Conservation (phyloP, 2,888 invertebrate species). For the Aphodius sticticus region DNA sequence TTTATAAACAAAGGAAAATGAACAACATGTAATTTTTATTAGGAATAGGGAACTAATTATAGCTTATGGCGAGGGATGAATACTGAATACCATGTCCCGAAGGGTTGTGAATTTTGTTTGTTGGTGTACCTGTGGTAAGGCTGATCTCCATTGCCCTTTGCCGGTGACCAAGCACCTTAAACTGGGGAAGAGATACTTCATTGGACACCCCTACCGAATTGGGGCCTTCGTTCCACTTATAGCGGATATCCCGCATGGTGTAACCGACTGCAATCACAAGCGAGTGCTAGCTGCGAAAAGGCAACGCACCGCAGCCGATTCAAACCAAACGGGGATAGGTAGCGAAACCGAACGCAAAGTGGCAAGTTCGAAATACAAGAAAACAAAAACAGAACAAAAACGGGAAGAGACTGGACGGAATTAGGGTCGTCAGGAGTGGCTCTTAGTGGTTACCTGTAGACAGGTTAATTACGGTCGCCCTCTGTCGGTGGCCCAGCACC, state of each 20-base stretch:
- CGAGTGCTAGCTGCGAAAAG: slow-evolving; percentile 53
- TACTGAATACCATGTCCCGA: slow-evolving; percentile 4
- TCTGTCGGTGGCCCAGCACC: slow-evolving; percentile 95
- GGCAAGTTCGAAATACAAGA: slow-evolving; percentile 36
- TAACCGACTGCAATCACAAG: slow-evolving; percentile 86
- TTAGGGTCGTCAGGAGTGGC: slow-evolving; percentile 57
- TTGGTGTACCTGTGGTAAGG: slow-evolving; percentile 91
- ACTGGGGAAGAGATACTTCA: slow-evolving; percentile 96
- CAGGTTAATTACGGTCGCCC: slow-evolving; percentile 91
- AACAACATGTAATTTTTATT: not conserved
- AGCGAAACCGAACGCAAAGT: slow-evolving; percentile 43
- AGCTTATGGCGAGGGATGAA: not conserved
- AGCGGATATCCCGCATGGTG: slow-evolving; percentile 97
- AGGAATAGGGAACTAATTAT: not conserved
- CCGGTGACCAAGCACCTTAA: slow-evolving; percentile 96
- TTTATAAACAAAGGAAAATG: slow-evolving; percentile 22
- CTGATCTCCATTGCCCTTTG: slow-evolving; percentile 96
- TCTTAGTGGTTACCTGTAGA: slow-evolving; percentile 94
- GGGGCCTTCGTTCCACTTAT: slow-evolving; percentile 96
- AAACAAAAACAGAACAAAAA: slow-evolving; percentile 53
- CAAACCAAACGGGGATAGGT: slow-evolving; percentile 31
- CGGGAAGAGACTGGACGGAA: slow-evolving; percentile 58
- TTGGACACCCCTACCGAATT: slow-evolving; percentile 95
- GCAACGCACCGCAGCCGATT: slow-evolving; percentile 50
- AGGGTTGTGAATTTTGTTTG: not conserved